Percentiles rank a stretch among this genome's conserved stretches.
Conservation (phyloP, 2,888 invertebrate species). For the Caenorhabditis wallacei region DNA sequence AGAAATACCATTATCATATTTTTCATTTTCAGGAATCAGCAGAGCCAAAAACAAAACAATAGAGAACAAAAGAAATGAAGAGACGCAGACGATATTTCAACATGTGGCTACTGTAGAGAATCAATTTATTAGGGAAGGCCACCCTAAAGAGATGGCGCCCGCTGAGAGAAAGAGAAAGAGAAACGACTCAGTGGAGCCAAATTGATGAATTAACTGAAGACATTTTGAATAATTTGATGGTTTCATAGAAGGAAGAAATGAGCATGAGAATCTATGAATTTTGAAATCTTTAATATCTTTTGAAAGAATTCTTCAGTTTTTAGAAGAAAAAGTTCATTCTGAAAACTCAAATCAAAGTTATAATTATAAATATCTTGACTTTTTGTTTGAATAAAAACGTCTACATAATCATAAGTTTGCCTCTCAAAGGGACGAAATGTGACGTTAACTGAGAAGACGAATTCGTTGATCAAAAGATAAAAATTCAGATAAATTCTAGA, state of each 20-base stretch:
- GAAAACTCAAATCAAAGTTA: background rate
- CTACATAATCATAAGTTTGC: slow-evolving; percentile 20
- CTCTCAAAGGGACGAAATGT: background rate
- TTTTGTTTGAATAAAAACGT: slow-evolving; percentile 6
- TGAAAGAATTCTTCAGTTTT: background rate
- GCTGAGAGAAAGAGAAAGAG: background rate
- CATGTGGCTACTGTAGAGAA: slow-evolving; percentile 24
- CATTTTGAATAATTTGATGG: slow-evolving; percentile 6
- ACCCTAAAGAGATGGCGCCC: slow-evolving; percentile 28
- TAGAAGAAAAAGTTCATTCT: background rate
- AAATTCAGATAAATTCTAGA: background rate
- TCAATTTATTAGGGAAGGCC: slow-evolving; percentile 9
- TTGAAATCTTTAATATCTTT: too few relatives aligned
- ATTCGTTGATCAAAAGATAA: background rate
- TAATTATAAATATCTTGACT: slow-evolving; percentile 7
- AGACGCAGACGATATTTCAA: slow-evolving; percentile 6
- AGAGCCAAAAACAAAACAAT: background rate
- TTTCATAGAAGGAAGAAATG: background rate
- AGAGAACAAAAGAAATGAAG: background rate
- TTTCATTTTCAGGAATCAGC: background rate
- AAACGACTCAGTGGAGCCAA: slow-evolving; percentile 24
- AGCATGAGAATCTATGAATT: background rate
- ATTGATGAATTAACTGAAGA: slow-evolving; percentile 27
- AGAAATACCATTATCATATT: slow-evolving; percentile 17
- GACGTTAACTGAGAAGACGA: background rate